Evolutionary conservation across 2,888 invertebrate species (phyloP).

Genomic region (Listrodromus nycthemerus): DNA sequence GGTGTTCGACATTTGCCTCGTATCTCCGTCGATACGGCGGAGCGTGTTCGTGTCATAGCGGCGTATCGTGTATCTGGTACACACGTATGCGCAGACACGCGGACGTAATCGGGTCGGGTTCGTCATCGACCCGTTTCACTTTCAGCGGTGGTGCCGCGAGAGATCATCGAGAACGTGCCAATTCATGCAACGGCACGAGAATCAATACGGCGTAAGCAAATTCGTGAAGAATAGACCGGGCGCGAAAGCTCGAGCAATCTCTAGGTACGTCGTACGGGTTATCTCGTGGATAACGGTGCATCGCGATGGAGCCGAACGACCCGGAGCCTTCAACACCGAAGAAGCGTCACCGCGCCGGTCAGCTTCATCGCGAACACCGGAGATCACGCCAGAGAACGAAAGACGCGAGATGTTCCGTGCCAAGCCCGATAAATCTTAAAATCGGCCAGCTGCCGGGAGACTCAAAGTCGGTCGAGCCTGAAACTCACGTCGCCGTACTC

Average conservation of each 20-base stretch:
- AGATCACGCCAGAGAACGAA: neutral
- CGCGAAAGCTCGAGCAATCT: slow-evolving; percentile 7
- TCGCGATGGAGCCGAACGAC: slow-evolving; percentile 10
- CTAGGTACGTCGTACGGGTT: slow-evolving; percentile 14
- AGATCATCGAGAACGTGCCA: slow-evolving; percentile 43
- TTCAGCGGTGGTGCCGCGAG: slow-evolving; percentile 37
- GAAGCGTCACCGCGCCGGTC: neutral
- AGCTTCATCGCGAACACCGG: slow-evolving; percentile 14
- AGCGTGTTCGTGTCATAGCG: neutral
- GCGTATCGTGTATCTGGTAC: slow-evolving; percentile 15
- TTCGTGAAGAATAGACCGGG: slow-evolving; percentile 37
- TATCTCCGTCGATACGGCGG: neutral
- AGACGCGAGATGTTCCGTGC: slow-evolving; percentile 20
- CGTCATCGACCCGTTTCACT: slow-evolving; percentile 40
- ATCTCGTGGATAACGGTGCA: neutral
- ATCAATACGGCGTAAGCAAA: slow-evolving; percentile 53
- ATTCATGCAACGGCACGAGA: slow-evolving; percentile 49
- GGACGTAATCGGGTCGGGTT: slow-evolving; percentile 31
- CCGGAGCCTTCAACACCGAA: neutral
- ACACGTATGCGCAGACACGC: neutral
- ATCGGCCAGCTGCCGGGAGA: slow-evolving; percentile 45
- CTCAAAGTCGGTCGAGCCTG: slow-evolving; percentile 2
- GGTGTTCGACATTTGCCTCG: slow-evolving; percentile 1
- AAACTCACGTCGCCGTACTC: slow-evolving; percentile 2
- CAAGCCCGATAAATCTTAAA: slow-evolving; percentile 54